Base-by-base conservation (phyloP, 2,797 vertebrate species). In the Otolemur crassicaudatus region DNA sequence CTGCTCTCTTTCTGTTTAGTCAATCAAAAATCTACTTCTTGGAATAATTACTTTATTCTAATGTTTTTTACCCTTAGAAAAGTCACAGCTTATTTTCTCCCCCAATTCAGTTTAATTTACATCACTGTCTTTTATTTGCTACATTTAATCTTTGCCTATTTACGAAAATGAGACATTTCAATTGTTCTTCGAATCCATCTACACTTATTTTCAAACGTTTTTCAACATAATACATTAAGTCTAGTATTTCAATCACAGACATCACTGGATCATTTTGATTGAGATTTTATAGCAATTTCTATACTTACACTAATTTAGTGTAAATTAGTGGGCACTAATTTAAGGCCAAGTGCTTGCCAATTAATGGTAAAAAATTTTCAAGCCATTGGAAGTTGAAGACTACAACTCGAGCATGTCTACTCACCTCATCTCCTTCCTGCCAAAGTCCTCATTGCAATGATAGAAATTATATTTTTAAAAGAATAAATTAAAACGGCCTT, bases 151-250 rank as follows among this genome's bases (percentile, higher is more conserved):
- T 91, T 89, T 94, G 27, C 46, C 34, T 92, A 0, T 86, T 97
- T 91, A 60, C 31, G 49, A 86, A 93, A 67, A 65, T 23, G 23
- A 85, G 40, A 83, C 7, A 81, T 72, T 43, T 88, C 19, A 92
- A 58, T 90, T 80, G 43, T 93, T 91, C 69, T 96, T 67, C 86
- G 61, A 95, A 80, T 97, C 4, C 53, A 10, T 91, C 65, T 89
- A 29, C 87, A n/a, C 27, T 89, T 87, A 76, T 61, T 94, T 92
- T 69, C 7, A 92, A 87, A 65, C 17, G 3, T 92, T 70, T 80
- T 40, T 56, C 14, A 95, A 91, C 4, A 49, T 86, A 40, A 49
- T 60, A 85, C 23, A 63, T 65, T 65, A 96, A 90, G 76, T 34
- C 6, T 49, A 86, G 49, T 76, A 86, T 96, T 95, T 95, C 11